phyloP scores from a whole-genome alignment of 2,113 vertebrate genomes.

The Microcebus ravelobensis region DNA sequence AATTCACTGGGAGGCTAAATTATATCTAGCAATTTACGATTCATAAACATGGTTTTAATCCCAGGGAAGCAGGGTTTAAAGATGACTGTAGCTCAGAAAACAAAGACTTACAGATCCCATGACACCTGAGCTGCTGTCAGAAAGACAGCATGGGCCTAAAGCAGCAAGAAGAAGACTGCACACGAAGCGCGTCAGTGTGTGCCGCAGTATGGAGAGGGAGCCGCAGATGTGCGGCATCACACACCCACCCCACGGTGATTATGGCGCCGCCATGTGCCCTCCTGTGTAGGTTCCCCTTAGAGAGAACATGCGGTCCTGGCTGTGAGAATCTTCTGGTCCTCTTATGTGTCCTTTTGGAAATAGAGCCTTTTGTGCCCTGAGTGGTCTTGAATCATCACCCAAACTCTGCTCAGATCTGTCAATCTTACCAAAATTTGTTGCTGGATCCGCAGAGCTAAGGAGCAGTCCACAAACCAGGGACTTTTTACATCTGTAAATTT shows the following conservation, averaged over 20 bases:
- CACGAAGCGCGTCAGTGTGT: neutral
- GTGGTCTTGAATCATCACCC: neutral
- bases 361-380: neutral
- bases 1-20: neutral
- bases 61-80: neutral
- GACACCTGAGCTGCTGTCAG: neutral
- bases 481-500: neutral
- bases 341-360: neutral
- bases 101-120: neutral
- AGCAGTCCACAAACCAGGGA: neutral
- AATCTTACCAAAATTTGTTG: neutral
- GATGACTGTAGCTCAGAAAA: neutral
- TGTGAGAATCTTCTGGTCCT: neutral
- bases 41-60: neutral
- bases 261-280: neutral
- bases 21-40: neutral
- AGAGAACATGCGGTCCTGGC: rapidly evolving
- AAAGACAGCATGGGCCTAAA: neutral
- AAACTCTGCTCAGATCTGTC: neutral
- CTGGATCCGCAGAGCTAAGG: neutral
- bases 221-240: no score
- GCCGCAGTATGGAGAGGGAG: no score
- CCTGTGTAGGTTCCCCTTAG: neutral
- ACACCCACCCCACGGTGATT: no score
- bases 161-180: neutral